Evolutionary conservation across 2,797 vertebrate species (phyloP).

Genomic region (Chiloscyllium punctatum): DNA sequence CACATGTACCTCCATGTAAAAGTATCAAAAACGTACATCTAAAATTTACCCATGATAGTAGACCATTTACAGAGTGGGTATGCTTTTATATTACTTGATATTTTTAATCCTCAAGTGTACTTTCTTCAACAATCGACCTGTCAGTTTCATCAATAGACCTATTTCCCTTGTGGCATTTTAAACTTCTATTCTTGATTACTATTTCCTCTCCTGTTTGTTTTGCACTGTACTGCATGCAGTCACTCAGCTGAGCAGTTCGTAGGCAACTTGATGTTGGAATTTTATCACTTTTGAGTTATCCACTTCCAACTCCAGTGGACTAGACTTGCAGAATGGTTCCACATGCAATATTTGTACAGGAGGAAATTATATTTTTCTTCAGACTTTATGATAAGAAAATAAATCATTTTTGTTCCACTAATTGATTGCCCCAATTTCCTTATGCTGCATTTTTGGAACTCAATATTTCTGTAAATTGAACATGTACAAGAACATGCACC

Average conservation of each 20-base stretch:
- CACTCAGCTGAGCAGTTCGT: not conserved
- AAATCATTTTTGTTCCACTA: not conserved
- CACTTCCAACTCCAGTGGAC: not conserved
- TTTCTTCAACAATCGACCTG: not conserved
- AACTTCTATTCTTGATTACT: constrained; percentile 1
- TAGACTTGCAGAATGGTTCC: not conserved
- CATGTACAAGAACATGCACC: not conserved
- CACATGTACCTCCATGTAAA: not conserved
- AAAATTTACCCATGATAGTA: not conserved
- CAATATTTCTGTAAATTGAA: not conserved
- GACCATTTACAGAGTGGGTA: not conserved
- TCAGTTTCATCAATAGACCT: not conserved
- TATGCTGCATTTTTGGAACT: not conserved
- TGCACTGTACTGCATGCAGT: not conserved
- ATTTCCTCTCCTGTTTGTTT: not conserved
- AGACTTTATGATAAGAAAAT: not conserved
- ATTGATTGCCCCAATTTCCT: not conserved
- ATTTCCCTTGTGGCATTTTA: not conserved
- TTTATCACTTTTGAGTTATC: not conserved
- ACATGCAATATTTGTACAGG: not conserved
- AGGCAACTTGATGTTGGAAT: not conserved
- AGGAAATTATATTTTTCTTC: not conserved
- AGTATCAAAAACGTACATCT: not conserved
- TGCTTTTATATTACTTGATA: not conserved
- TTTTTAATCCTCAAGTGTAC: not conserved